phyloP scores from a whole-genome alignment of 2,797 vertebrate species.

The Merluccius polli region DNA sequence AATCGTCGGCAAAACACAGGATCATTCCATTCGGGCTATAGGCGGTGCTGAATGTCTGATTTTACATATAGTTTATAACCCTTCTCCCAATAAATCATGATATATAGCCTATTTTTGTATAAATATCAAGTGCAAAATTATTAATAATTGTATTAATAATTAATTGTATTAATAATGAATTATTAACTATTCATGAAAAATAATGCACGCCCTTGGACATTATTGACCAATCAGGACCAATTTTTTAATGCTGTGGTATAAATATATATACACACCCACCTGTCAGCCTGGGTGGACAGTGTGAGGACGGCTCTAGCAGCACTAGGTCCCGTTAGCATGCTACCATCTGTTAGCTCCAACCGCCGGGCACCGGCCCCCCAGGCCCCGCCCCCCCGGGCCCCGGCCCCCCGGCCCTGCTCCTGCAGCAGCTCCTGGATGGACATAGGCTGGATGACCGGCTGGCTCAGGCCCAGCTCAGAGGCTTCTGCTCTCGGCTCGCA shows the following conservation, averaged over 20 bases:
- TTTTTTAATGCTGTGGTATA: not conserved
- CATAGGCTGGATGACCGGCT: slow-evolving; percentile 82
- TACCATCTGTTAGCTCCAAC: slow-evolving; percentile 80
- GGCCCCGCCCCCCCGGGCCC: slow-evolving; percentile 71
- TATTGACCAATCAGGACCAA: not conserved
- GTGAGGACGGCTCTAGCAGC: slow-evolving; percentile 87
- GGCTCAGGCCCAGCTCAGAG: slow-evolving; percentile 73
- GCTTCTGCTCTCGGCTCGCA: slow-evolving; percentile 64
- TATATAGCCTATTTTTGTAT: no score
- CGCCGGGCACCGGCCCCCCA: slow-evolving; percentile 63
- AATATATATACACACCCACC: slow-evolving; percentile 58
- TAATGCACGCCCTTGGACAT: no score
- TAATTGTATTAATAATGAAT: no score
- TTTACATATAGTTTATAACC: no score
- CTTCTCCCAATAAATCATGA: no score
- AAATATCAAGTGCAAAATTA: no score
- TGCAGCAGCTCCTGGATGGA: slow-evolving; percentile 91
- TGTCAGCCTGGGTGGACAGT: slow-evolving; percentile 90
- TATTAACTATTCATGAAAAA: no score
- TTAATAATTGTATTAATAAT: no score
- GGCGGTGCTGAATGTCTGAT: no score
- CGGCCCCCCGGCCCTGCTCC: slow-evolving; percentile 74
- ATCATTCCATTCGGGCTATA: no score
- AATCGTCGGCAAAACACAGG: no score
- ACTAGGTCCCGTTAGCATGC: slow-evolving; percentile 79